These are phyloP conservation scores for Petrocephalus schoutedeni DNA, from an alignment of 2,797 vertebrate genomes.

Conservation along the genomic window DNA sequence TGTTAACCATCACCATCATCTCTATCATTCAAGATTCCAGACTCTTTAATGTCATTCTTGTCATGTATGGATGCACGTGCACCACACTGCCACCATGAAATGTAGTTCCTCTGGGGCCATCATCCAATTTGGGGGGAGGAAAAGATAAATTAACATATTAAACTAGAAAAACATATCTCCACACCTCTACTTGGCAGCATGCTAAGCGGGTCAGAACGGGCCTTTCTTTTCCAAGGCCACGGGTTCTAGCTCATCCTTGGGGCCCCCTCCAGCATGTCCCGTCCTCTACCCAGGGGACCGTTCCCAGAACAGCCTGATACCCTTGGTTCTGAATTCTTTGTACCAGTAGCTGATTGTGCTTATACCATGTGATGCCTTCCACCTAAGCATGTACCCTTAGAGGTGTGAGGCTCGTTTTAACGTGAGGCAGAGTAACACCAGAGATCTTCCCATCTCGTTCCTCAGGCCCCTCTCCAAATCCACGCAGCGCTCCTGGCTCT, in stretches of 20 bases:
- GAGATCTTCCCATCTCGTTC: constrained; percentile 1
- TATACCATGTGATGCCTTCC: not conserved
- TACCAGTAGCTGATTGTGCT: not conserved
- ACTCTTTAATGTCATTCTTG: not conserved
- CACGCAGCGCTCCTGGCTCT: constrained; percentile 85
- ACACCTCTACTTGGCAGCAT: not conserved
- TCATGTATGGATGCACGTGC: not conserved
- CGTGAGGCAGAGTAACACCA: not conserved
- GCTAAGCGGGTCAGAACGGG: not conserved
- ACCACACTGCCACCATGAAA: not conserved
- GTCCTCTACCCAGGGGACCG: not conserved
- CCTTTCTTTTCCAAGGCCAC: not conserved
- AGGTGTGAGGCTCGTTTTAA: not conserved
- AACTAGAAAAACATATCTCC: not conserved
- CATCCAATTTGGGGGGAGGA: not conserved
- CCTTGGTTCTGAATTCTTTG: not conserved
- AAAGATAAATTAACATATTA: not conserved
- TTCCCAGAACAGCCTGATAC: not conserved
- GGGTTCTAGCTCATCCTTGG: not conserved
- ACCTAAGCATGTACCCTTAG: not conserved
- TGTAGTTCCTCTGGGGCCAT: not conserved
- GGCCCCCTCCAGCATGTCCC: not conserved
- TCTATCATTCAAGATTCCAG: not conserved
- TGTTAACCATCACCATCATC: not conserved
- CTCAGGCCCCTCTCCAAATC: constrained; percentile 81